Evolutionary conservation across 2,888 invertebrate species (phyloP).

Genomic region (Ennomos fuscantarius): DNA sequence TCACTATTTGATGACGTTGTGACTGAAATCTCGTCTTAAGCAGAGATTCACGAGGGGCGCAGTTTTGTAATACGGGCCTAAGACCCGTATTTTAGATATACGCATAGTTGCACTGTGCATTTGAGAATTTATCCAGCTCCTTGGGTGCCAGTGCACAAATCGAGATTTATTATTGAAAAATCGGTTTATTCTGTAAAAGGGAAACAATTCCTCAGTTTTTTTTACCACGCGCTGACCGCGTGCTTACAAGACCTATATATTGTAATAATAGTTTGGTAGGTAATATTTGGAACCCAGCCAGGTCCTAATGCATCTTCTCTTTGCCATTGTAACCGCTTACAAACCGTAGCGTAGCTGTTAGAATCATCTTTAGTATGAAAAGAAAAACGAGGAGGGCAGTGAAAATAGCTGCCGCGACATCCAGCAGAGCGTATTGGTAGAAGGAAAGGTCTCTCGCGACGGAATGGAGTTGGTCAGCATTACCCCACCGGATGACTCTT

Average conservation of each 20-base stretch:
- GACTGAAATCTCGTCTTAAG: too few relatives aligned
- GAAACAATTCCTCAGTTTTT: not conserved
- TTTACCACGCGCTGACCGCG: conserved; percentile 7
- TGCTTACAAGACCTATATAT: conserved; percentile 12
- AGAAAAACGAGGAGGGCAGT: conserved; percentile 50
- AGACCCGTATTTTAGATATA: too few relatives aligned
- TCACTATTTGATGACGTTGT: too few relatives aligned
- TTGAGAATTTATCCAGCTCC: too few relatives aligned
- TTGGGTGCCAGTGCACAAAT: too few relatives aligned
- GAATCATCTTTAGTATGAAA: conserved; percentile 49
- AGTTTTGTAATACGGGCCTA: too few relatives aligned
- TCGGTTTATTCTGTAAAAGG: too few relatives aligned
- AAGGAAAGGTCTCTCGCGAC: conserved; percentile 61
- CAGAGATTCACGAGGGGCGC: too few relatives aligned
- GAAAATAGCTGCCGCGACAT: conserved; percentile 61
- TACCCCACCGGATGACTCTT: conserved; percentile 78
- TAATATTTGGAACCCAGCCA: conserved; percentile 32
- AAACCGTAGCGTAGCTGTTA: conserved; percentile 54
- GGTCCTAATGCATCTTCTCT: conserved; percentile 62
- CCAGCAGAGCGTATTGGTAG: conserved; percentile 63
- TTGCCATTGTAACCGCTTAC: conserved; percentile 55
- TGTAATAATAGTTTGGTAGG: conserved; percentile 26
- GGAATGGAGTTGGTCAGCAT: conserved; percentile 61
- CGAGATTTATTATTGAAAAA: too few relatives aligned
- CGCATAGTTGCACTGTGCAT: too few relatives aligned